Base-by-base conservation (phyloP, 2,888 invertebrate species). In the Cepaea hortensis region DNA sequence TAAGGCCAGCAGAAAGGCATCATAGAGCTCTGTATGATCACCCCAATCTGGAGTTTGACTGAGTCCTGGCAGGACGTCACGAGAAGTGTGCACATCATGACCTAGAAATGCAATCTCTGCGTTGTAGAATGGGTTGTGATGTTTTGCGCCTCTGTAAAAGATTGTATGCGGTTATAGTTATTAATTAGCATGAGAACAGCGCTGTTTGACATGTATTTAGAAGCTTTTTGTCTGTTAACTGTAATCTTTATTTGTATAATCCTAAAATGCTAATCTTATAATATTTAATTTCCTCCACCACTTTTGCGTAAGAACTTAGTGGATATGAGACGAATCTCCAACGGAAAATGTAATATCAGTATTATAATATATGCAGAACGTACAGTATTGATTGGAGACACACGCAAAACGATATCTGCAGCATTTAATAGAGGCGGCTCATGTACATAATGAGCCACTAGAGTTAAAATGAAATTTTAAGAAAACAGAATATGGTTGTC, bases 91-190 rank as follows among this genome's bases (percentile, higher is more conserved):
- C 5, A 80, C 77, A 23, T 68, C 35, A 5, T 1, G 3, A 7
- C 84, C 73, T 35, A 87, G 79, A 77, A 89, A 89, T 61, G 87
- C 87, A 4, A 90, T 82, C 3, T 73, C 73, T 68, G 88, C 89
- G 75, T 88, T 76, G 35, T 80, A 84, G 88, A 89, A 90, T 13
- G 90, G 90, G 81, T 90, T 90, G 70, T 81, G 73, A 61, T 13
- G 23, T 73, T 50, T 15, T 13, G 23, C 83, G 3, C 81, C 70
- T 11, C 81, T 81, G 70, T n/a, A 13, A 70, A 75, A 75, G 75
- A 46, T n/a, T 35, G 35, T 35, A 35, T 35, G 35, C 35, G 35
- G n/a, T 9, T 35, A 35, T 35, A 15, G 9, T 65, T 15, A 18
- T 65, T 2, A 65, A 18, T 18, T 65, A 15, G 18, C 65, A 35